These are phyloP conservation scores for Oncorhynchus kisutch DNA, from an alignment of 2,113 vertebrate genomes.

Conservation along the genomic window DNA sequence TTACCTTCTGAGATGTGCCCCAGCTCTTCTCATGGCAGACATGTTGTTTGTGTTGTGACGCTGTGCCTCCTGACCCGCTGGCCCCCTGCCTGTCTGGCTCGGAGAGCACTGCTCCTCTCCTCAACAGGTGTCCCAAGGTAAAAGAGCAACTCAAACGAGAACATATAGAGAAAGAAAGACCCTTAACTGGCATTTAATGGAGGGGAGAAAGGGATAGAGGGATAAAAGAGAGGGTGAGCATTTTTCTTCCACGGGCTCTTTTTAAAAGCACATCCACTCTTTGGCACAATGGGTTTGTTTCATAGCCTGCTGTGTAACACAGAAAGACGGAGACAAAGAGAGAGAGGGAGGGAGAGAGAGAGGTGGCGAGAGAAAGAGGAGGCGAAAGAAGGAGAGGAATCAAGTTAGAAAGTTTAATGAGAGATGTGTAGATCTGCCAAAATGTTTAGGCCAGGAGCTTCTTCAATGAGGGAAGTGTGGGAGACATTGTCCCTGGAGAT, in stretches of 20 bases:
- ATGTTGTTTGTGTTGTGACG: slow-evolving; percentile 39
- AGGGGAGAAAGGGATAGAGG: neutral
- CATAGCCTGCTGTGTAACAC: neutral
- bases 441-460: neutral
- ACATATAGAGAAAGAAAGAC: neutral
- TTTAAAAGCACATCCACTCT: slow-evolving; percentile 6
- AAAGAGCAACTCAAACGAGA: slow-evolving; percentile 4
- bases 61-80: slow-evolving; percentile 15
- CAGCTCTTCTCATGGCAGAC: slow-evolving; percentile 4
- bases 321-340: neutral
- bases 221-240: neutral
- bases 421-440: slow-evolving; percentile 5
- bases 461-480: slow-evolving; percentile 5
- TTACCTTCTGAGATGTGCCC: slow-evolving; percentile 31
- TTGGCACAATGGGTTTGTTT: neutral
- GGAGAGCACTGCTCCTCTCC: slow-evolving; percentile 15
- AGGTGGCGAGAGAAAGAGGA: neutral
- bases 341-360: neutral
- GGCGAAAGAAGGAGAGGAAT: neutral
- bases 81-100: neutral
- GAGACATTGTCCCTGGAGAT: neutral
- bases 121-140: neutral
- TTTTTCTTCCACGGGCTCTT: neutral
- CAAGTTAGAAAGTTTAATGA: neutral
- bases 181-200: neutral